Percentiles rank a stretch among this genome's conserved stretches.
phyloP scores from a whole-genome alignment of 2,888 invertebrate genomes.

The Microctonus hyperodae region DNA sequence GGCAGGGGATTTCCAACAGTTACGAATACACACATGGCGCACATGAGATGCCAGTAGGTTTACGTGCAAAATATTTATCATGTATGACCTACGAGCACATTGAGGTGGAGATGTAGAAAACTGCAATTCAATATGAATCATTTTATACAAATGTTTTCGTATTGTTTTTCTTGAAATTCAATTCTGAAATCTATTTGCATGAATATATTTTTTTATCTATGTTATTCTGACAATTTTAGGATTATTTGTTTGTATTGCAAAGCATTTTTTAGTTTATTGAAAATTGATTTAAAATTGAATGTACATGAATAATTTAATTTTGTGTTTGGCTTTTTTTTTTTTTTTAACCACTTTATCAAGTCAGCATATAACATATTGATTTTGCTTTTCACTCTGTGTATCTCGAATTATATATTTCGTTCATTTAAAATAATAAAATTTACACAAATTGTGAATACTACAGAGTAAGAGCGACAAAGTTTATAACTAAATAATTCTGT shows the following conservation, averaged over 20 bases:
- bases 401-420: neutral
- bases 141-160: conserved; percentile 12
- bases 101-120: neutral
- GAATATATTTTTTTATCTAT: neutral
- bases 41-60: conserved; percentile 45
- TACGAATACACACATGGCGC: conserved; percentile 42
- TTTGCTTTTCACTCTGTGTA: too few relatives aligned
- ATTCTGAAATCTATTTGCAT: neutral
- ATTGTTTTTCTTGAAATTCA: neutral
- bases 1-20: conserved; percentile 24
- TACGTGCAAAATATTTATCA: conserved; percentile 25
- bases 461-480: neutral
- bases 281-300: neutral
- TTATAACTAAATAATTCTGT: conserved; percentile 2
- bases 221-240: neutral
- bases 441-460: too few relatives aligned
- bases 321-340: too few relatives aligned
- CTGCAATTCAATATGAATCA: conserved; percentile 15
- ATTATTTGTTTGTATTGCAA: neutral
- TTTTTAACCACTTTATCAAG: neutral
- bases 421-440: neutral
- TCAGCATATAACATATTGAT: too few relatives aligned
- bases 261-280: neutral
- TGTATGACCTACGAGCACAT: neutral
- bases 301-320: neutral